Evolutionary conservation across 2,888 invertebrate genomes (phyloP).

Genomic region (Nebria brevicollis): DNA sequence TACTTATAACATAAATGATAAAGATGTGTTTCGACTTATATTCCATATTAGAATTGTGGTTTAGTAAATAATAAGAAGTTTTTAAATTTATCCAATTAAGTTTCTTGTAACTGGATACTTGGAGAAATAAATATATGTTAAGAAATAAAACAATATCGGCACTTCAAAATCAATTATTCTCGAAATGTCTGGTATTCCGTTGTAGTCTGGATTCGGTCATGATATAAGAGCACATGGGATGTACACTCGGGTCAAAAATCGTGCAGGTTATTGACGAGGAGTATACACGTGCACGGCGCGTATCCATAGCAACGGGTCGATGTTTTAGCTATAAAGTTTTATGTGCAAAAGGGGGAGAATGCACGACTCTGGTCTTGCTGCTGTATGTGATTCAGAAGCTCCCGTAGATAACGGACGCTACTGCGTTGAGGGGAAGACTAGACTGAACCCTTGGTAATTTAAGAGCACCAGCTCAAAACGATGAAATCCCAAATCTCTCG

Average conservation of each 20-base stretch:
- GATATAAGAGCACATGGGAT: not conserved
- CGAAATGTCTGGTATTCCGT: too few relatives aligned
- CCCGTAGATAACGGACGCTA: not conserved
- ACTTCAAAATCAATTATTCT: too few relatives aligned
- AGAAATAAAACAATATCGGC: too few relatives aligned
- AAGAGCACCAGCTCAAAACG: not conserved
- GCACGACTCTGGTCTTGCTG: slow-evolving; percentile 56
- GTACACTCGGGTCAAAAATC: slow-evolving; percentile 4
- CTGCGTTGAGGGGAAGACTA: not conserved
- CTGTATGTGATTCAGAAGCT: not conserved
- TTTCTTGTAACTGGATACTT: too few relatives aligned
- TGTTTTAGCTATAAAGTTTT: slow-evolving; percentile 64
- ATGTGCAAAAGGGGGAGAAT: slow-evolving; percentile 61
- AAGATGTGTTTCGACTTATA: too few relatives aligned
- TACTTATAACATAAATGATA: too few relatives aligned
- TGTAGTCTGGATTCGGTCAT: too few relatives aligned
- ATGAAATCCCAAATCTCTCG: slow-evolving; percentile 1
- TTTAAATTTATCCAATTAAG: too few relatives aligned
- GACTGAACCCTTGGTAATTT: not conserved
- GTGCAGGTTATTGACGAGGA: slow-evolving; percentile 35
- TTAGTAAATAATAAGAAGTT: too few relatives aligned
- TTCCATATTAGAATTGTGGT: too few relatives aligned
- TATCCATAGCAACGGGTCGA: slow-evolving; percentile 63
- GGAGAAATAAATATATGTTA: too few relatives aligned
- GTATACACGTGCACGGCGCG: slow-evolving; percentile 58